phyloP scores from a whole-genome alignment of 2,797 vertebrate species.

The Gila robusta region DNA sequence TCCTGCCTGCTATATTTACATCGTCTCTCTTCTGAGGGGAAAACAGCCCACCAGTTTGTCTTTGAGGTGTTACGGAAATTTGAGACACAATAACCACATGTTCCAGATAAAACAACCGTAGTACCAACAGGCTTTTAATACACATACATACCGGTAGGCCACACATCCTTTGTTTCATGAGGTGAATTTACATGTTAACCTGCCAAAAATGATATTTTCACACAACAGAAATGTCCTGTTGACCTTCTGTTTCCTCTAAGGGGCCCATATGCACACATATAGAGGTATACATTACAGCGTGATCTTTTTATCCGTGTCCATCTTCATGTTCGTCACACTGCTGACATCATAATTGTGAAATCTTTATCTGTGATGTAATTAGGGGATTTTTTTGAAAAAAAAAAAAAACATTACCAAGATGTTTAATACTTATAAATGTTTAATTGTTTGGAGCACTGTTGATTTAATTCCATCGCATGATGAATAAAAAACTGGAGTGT shows the following conservation, averaged over 20 bases:
- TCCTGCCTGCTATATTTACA: slow-evolving; percentile 50
- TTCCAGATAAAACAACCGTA: slow-evolving; percentile 25
- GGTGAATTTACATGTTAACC: slow-evolving; percentile 13
- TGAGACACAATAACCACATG: slow-evolving; percentile 33
- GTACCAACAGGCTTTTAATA: neutral
- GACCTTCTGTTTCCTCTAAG: neutral
- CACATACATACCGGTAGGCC: neutral
- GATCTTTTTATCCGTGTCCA: neutral
- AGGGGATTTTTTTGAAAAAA: neutral
- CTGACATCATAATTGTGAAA: neutral
- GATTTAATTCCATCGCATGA: neutral
- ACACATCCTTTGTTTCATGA: slow-evolving; percentile 29
- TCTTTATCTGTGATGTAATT: neutral
- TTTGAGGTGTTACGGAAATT: slow-evolving; percentile 42
- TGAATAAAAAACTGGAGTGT: neutral
- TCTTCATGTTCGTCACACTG: neutral
- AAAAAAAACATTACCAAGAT: neutral
- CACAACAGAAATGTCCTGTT: slow-evolving; percentile 19
- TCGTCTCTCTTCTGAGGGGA: slow-evolving; percentile 16
- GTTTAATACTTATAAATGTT: neutral
- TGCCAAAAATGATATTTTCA: neutral
- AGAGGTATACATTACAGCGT: neutral
- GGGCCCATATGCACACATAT: neutral
- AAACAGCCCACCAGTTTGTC: slow-evolving; percentile 19
- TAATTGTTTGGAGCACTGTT: neutral